phyloP scores from a whole-genome alignment of 2,113 vertebrate genomes.

The Dipodomys spectabilis region DNA sequence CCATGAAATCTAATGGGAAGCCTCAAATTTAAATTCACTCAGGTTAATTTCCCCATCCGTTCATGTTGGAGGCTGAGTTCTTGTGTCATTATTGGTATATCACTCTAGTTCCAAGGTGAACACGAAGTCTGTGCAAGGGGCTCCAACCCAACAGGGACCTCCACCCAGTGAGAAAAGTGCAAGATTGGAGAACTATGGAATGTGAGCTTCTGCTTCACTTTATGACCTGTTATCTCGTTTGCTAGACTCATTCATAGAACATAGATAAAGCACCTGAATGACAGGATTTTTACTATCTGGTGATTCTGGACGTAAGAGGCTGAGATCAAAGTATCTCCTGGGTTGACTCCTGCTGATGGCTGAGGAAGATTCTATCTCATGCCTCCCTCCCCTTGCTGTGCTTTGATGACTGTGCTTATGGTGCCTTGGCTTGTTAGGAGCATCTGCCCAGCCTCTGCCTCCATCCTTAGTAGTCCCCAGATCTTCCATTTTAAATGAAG shows the following conservation, averaged over 20 bases:
- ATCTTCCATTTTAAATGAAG: neutral
- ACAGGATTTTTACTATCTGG: neutral
- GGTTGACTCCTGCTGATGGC: neutral
- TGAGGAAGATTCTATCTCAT: neutral
- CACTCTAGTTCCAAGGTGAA: neutral
- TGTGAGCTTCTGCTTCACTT: neutral
- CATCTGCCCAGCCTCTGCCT: neutral
- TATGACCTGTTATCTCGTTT: too few relatives aligned
- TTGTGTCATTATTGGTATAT: neutral
- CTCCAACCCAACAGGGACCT: neutral
- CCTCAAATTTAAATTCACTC: neutral
- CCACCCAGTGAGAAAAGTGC: neutral
- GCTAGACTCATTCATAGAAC: too few relatives aligned
- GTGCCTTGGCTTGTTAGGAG: neutral
- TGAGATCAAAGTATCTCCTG: neutral
- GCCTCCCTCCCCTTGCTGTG: neutral
- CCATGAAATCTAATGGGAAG: slow-evolving; percentile 1
- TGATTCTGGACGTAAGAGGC: neutral
- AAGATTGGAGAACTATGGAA: neutral
- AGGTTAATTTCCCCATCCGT: neutral
- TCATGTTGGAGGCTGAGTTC: neutral
- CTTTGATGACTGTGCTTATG: neutral
- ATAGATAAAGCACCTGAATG: neutral
- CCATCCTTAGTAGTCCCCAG: neutral
- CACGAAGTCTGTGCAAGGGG: neutral